phyloP scores from a whole-genome alignment of 2,113 vertebrate genomes.

The Dasyprocta punctata region DNA sequence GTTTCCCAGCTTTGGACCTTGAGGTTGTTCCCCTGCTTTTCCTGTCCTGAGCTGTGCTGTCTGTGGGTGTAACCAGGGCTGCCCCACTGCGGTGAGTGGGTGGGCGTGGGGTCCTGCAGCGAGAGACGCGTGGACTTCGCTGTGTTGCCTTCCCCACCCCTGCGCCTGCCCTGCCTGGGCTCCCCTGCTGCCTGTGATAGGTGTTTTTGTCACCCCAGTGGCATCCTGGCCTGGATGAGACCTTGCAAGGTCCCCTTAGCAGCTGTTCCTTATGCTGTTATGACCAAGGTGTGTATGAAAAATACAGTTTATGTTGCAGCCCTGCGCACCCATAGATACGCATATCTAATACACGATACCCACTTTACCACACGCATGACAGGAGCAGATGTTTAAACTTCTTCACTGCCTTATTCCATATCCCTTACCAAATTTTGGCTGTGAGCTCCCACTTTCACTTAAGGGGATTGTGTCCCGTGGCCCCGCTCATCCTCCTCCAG shows the following conservation, averaged over 20 bases:
- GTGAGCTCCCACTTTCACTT: neutral
- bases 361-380: neutral
- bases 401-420: neutral
- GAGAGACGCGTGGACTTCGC: neutral
- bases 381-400: neutral
- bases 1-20: neutral
- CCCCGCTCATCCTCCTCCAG: neutral
- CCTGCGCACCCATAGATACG: no score
- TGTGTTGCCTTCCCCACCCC: neutral
- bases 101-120: neutral
- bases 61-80: neutral
- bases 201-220: neutral
- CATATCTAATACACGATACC: neutral
- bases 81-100: no score
- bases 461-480: neutral
- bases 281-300: neutral
- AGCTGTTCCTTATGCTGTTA: neutral
- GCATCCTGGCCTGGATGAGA: neutral
- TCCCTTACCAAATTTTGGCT: neutral
- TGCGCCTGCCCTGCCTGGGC: rapidly evolving
- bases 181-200: neutral
- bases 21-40: neutral
- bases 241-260: neutral
- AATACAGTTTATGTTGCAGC: neutral
- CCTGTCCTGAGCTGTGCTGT: neutral